Evolutionary conservation across 1,140 invertebrate species (phyloP).

Genomic region (Danaus plexippus): DNA sequence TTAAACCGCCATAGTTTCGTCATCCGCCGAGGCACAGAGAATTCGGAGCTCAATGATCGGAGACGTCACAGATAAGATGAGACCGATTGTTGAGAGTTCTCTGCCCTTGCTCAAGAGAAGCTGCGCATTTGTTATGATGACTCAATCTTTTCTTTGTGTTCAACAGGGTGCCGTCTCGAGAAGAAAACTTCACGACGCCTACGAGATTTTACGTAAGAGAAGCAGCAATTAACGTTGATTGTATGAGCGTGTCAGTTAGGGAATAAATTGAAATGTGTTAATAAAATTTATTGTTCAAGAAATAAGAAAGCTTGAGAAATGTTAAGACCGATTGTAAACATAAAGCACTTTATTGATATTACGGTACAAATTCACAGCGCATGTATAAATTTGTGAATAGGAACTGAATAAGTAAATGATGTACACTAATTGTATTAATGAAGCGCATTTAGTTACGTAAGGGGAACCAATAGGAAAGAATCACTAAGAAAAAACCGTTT

Average conservation of each 20-base stretch:
- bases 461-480: background rate
- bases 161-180: constrained; percentile 36
- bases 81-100: constrained; percentile 58
- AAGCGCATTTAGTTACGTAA: constrained; percentile 14
- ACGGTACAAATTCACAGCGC: constrained; percentile 31
- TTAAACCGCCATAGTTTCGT: constrained; percentile 59
- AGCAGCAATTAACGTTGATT: constrained; percentile 63
- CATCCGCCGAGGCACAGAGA: constrained; percentile 51
- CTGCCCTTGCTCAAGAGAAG: constrained; percentile 37
- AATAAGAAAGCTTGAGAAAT: constrained; percentile 53
- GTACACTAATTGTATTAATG: constrained; percentile 40
- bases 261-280: constrained; percentile 63
- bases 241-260: constrained; percentile 38
- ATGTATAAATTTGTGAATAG: constrained; percentile 39
- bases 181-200: constrained; percentile 36
- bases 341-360: constrained; percentile 38
- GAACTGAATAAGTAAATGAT: constrained; percentile 26
- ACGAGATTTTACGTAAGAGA: constrained; percentile 53
- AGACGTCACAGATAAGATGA: constrained; percentile 62
- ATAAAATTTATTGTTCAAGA: constrained; percentile 64
- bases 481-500: constrained; percentile 1
- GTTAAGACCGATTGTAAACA: constrained; percentile 41
- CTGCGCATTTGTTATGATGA: constrained; percentile 67
- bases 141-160: constrained; percentile 65
- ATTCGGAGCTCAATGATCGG: constrained; percentile 60